phyloP scores from a whole-genome alignment of 2,113 vertebrate genomes.

The Thalassoma bifasciatum region DNA sequence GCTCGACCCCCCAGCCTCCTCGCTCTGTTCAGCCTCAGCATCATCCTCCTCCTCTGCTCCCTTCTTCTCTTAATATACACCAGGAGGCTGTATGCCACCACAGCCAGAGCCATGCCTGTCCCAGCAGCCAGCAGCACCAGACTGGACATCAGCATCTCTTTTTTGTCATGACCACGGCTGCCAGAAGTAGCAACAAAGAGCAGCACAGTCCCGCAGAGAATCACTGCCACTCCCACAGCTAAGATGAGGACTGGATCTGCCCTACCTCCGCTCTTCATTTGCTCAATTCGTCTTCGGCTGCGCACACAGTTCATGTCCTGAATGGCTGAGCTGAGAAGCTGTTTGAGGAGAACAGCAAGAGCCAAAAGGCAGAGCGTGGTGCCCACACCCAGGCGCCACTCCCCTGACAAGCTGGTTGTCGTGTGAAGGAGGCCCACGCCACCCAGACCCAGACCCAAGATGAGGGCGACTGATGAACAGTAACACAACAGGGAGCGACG shows the following conservation, averaged over 20 bases:
- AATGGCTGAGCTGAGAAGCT: constrained; percentile 95
- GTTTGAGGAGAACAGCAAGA: constrained; percentile 93
- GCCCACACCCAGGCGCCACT: constrained; percentile 93
- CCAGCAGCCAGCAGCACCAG: constrained; percentile 85
- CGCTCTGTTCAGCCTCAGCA: constrained; percentile 42
- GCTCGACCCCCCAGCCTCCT: constrained; percentile 45
- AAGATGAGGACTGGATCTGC: constrained; percentile 88
- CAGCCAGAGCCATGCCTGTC: constrained; percentile 79
- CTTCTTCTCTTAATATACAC: constrained; percentile 58
- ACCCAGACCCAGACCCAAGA: constrained; percentile 88
- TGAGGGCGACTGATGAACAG: constrained; percentile 87
- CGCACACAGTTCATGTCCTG: constrained; percentile 98
- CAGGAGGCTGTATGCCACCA: constrained; percentile 81
- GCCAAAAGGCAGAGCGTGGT: constrained; percentile 92
- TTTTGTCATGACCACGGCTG: constrained; percentile 62
- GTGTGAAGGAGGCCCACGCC: constrained; percentile 92
- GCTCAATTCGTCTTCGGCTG: constrained; percentile 88
- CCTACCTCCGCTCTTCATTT: constrained; percentile 91
- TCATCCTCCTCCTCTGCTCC: constrained; percentile 62
- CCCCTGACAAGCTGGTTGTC: constrained; percentile 87
- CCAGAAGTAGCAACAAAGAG: constrained; percentile 83
- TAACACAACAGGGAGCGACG: constrained; percentile 91
- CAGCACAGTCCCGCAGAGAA: constrained; percentile 86
- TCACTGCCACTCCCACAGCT: constrained; percentile 86
- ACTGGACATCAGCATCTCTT: constrained; percentile 88